Conservation (phyloP, 2,113 vertebrate species). For the Thinocorus orbignyianus region DNA sequence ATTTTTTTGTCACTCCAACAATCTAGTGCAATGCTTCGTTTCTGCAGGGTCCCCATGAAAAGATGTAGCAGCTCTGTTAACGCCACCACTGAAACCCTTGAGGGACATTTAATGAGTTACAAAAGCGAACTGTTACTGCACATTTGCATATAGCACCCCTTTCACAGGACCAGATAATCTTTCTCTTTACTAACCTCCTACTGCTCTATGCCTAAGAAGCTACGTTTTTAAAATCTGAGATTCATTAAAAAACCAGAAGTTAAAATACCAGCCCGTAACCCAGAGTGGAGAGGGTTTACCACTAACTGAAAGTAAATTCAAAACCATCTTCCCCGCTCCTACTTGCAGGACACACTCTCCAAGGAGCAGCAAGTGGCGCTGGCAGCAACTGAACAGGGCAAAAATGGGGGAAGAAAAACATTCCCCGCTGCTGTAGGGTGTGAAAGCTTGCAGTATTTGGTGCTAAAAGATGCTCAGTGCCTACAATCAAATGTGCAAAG, state of each 20-base stretch:
- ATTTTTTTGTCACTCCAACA: neutral
- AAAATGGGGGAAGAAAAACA: neutral
- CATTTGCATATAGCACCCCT: neutral
- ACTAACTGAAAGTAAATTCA: neutral
- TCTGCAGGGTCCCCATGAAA: neutral
- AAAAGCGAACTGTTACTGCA: neutral
- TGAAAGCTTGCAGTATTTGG: neutral
- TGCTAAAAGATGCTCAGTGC: neutral
- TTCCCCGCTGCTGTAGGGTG: fast-evolving
- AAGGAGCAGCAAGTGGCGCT: neutral
- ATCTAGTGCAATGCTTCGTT: neutral
- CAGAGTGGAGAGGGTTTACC: neutral
- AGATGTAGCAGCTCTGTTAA: neutral
- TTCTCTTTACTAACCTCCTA: neutral
- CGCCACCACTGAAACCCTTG: neutral
- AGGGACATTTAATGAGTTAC: neutral
- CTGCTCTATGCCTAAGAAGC: neutral
- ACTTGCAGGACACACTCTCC: neutral
- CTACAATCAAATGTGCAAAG: neutral
- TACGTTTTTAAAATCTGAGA: neutral
- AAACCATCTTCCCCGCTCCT: neutral
- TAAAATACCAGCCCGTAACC: neutral
- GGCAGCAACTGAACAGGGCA: neutral
- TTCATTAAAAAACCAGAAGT: neutral
- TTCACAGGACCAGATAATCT: neutral